Evolutionary conservation across 1,140 invertebrate genomes (phyloP).

Genomic region (Apocrypta bakeri): DNA sequence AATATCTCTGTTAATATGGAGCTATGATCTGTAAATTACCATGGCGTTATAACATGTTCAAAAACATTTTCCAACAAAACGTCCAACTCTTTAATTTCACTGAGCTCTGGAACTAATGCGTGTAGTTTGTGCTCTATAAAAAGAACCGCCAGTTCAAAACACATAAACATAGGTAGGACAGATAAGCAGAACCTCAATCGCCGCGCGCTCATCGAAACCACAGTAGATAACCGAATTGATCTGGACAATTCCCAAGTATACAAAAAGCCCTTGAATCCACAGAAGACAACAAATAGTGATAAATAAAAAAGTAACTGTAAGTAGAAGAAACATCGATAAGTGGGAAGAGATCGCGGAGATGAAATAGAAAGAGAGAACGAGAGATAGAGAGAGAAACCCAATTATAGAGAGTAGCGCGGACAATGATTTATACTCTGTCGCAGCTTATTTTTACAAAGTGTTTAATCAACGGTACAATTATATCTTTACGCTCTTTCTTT

Average conservation of each 20-base stretch:
- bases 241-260: background rate
- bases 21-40: background rate
- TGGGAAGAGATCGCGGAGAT: background rate
- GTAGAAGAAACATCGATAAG: background rate
- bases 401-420: conserved; percentile 47
- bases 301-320: background rate
- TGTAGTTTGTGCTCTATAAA: conserved; percentile 21
- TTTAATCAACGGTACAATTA: conserved; percentile 53
- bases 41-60: background rate
- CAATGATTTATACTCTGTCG: conserved; percentile 45
- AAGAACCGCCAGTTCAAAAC: conserved; percentile 12
- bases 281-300: background rate
- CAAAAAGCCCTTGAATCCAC: background rate
- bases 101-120: background rate
- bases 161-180: conserved; percentile 23
- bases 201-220: conserved; percentile 1
- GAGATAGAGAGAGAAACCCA: conserved; percentile 14
- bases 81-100: background rate
- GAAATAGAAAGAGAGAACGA: background rate
- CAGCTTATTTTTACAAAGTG: conserved; percentile 51
- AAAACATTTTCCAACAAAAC: background rate
- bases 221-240: conserved; percentile 10
- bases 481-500: conserved; percentile 32
- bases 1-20: background rate
- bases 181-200: conserved; percentile 15